These are phyloP conservation scores for Colistium nudipinnis DNA, from an alignment of 2,113 vertebrate species.

Conservation along the genomic window DNA sequence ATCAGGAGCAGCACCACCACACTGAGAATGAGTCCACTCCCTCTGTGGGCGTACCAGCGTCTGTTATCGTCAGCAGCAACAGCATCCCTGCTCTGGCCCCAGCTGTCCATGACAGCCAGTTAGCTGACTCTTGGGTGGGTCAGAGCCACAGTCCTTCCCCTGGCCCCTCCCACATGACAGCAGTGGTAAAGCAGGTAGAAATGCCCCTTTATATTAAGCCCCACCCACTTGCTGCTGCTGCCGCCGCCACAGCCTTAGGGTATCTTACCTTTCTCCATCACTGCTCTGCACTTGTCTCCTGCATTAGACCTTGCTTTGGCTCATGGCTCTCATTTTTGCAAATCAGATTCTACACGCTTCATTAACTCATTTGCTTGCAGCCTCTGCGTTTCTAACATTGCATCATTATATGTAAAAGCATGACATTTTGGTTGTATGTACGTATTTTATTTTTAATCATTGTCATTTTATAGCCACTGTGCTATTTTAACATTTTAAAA, in stretches of 20 bases:
- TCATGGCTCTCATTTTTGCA: constrained; percentile 25
- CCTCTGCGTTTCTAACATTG: constrained; percentile 44
- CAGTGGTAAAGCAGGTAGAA: constrained; percentile 88
- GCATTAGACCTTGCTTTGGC: constrained; percentile 48
- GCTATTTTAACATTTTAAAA: not conserved
- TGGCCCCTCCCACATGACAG: constrained; percentile 82
- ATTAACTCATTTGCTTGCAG: constrained; percentile 50
- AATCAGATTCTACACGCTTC: constrained; percentile 16
- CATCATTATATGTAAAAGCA: constrained; percentile 46
- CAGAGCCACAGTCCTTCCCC: constrained; percentile 79
- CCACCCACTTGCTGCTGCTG: constrained; percentile 80
- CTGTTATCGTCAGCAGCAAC: constrained; percentile 92
- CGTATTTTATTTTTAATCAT: constrained; percentile 7
- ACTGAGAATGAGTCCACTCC: constrained; percentile 82
- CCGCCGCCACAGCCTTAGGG: constrained; percentile 71
- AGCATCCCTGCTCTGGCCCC: constrained; percentile 78
- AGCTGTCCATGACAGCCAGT: constrained; percentile 79
- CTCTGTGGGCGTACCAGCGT: constrained; percentile 87
- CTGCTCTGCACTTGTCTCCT: constrained; percentile 44
- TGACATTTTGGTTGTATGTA: constrained; percentile 37
- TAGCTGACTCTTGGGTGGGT: constrained; percentile 77
- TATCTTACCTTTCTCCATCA: constrained; percentile 59
- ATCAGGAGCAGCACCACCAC: constrained; percentile 85
- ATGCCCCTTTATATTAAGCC: constrained; percentile 76
- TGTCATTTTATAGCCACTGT: constrained; percentile 14